Conservation (phyloP, 2,113 vertebrate genomes). For the Coptodon rendalli region DNA sequence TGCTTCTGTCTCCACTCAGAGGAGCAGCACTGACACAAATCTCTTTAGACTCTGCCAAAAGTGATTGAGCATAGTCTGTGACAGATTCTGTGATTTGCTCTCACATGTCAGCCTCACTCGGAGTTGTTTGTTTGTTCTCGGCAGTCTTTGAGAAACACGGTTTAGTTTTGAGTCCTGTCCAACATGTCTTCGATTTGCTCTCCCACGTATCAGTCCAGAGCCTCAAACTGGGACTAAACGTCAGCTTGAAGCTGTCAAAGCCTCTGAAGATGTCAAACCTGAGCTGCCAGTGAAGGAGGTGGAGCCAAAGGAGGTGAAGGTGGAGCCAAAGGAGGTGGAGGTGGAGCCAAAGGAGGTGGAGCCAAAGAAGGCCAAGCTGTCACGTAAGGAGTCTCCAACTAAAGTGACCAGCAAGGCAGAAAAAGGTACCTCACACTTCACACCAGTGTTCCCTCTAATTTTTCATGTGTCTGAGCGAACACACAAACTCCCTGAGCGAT, state of each 20-base stretch:
- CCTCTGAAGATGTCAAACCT: not conserved
- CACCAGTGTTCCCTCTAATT: not conserved
- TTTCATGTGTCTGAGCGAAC: not conserved
- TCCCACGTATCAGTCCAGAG: constrained; percentile 1
- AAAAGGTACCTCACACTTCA: constrained; percentile 2
- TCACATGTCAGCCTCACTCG: not conserved
- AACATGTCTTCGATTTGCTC: not conserved
- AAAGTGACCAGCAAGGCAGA: not conserved
- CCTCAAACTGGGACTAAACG: constrained; percentile 24
- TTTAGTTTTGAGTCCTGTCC: not conserved
- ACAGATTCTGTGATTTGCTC: not conserved
- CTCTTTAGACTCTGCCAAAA: not conserved
- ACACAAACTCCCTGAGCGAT: not conserved
- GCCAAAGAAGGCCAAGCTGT: constrained; percentile 48
- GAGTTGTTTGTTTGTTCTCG: not conserved
- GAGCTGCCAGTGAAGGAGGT: not conserved
- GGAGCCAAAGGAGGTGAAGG: constrained; percentile 45
- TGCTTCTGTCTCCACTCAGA: not conserved
- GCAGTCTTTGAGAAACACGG: not conserved
- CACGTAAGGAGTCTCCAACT: not conserved
- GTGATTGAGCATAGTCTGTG: not conserved
- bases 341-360: constrained; percentile 21
- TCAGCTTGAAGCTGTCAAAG: not conserved
- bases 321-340: constrained; percentile 20
- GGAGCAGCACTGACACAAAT: not conserved